phyloP scores from a whole-genome alignment of 2,113 vertebrate genomes.

The Diadophis punctatus region DNA sequence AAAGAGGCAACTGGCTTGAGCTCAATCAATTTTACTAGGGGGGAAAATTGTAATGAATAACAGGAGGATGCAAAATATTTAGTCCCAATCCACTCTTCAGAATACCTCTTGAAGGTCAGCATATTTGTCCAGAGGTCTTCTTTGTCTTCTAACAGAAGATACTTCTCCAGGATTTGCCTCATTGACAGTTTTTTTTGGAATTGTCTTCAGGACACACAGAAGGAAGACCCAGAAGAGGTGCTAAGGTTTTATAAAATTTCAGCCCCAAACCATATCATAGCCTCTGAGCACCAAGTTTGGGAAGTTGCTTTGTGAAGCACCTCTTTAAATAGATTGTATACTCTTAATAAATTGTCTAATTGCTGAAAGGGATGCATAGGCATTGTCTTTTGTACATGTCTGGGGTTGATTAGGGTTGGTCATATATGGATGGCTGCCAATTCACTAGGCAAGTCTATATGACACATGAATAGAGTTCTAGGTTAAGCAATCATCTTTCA shows the following conservation, averaged over 20 bases:
- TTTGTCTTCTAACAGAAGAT: not conserved
- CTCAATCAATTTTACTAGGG: not conserved
- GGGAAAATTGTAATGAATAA: not conserved
- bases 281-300: not conserved
- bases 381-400: not conserved
- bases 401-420: not conserved
- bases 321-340: not conserved
- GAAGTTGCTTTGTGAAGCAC: not conserved
- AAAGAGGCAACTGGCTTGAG: not conserved
- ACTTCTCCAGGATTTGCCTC: not conserved
- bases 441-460: not conserved
- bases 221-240: not conserved
- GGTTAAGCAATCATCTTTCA: not conserved
- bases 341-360: not conserved
- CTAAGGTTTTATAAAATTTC: not conserved
- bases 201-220: not conserved
- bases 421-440: not conserved
- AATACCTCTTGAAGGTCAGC: not conserved
- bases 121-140: not conserved
- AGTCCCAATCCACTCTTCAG: not conserved
- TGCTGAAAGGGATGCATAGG: not conserved
- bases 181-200: not conserved
- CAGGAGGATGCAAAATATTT: not conserved
- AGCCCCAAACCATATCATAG: not conserved
- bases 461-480: not conserved